Base-by-base conservation (phyloP, 2,797 vertebrate species). In the Menidia menidia region DNA sequence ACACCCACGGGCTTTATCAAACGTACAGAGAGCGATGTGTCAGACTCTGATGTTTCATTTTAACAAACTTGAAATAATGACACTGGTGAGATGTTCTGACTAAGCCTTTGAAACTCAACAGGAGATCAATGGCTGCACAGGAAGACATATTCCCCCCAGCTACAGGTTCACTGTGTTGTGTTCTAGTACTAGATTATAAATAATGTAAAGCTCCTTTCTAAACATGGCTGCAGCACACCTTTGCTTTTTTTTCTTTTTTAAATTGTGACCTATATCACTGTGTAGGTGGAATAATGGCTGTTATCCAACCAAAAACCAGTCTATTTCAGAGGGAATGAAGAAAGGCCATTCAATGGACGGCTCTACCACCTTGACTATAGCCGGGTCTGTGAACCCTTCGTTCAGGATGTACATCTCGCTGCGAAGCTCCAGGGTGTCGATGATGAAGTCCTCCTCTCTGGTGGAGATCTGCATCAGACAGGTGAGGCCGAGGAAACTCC, bases 381-480 rank as follows among this genome's bases (percentile, higher is more conserved):
- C 64, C 0, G 96, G 96, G 87, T 98, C 94, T 6, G 98, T 98
- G 88, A 99, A 96, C 3, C 95, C 94, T 92, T 99, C 97, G 0
- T 99, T 99, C 81, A 99, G 93, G 57, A 98, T 92, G 85, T 95
- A 94, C 94, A 99, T 85, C 86, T 98, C 95, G 0, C 94, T 92
- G 32, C 97, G 96, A 35, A 99, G 92, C 35, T 97, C 96, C 75
- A 99, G 87, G 0, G 96, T 84, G 56, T 99, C 98, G 0, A 99
- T 84, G 45, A 99, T 95, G 81, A 96, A 99, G 69, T 99, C 98
- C 65, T 99, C 96, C 0, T 94, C 94, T 13, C 97, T 93, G 15
- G 97, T 99, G 54, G 98, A 99, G 78, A 99, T 95, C 82, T 99
- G 98, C 96, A 99, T 96, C 81, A 99, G 94, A 74, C 95, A 97